Evolutionary conservation across 1,140 invertebrate genomes (phyloP), one percentile per base, ranked within the genome.

Genomic region (Orius laevigatus): DNA sequence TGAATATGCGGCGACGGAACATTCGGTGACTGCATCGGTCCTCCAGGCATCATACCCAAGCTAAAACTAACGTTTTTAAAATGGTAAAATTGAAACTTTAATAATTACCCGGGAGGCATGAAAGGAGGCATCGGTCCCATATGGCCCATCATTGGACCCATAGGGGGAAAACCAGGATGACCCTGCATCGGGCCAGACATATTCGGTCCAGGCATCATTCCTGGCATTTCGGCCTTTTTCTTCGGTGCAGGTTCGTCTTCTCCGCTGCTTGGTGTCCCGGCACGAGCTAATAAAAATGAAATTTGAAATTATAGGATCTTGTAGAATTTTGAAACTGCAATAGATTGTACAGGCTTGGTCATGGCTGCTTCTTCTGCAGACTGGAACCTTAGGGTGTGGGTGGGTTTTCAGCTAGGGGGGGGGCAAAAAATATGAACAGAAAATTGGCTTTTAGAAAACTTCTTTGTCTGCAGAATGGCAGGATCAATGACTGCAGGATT

Each of bases 211-310:
- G 70, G 56, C 51, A 67, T 56, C 35, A 64, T 63, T 38, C 66
- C 70, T 5, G 71, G 71, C 55, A 71, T 72, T 61, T 78, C 76
- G 5, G 74, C 69, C 63, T 79, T 80, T 63, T 74, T 84, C 61
- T 84, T 85, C 31, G 74, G 71, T 1, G 75, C 70, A 1, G 81
- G 80, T 60, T 83, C 81, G 63, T 87, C 83, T 60, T 86, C 84
- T 46, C 83, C 83, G 35, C 71, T 73, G 49, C 70, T 71, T 38
- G 70, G 70, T 16, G 68, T 70, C 32, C 68, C 67, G 25, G 64
- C 61, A 43, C 69, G 66, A 32, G 70, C 56, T 58, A 41, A 5
- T 15, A 36, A 49, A 35, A 16, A 9, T 46, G 20, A 33, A 33
- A 34, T 9, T 5, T 15, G 19, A 11, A 19, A 48, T 48, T 15